Conservation (phyloP, 2,113 vertebrate species). For the Xenotilapia flavipinnis region DNA sequence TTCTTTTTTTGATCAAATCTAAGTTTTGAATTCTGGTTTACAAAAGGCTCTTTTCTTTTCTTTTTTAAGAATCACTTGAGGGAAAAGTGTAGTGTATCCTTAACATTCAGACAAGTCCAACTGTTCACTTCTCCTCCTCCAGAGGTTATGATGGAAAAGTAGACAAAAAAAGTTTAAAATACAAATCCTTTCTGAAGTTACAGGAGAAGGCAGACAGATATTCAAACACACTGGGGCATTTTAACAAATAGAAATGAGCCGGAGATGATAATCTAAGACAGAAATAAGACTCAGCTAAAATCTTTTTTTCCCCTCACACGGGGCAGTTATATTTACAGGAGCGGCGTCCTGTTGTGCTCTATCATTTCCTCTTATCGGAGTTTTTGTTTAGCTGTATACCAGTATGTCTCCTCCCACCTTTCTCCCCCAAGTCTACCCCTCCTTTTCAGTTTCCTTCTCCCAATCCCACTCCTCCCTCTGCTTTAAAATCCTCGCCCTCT, state of each 20-base stretch:
- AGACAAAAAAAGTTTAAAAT: not conserved
- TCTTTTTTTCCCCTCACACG: not conserved
- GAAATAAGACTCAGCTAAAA: conserved; percentile 15
- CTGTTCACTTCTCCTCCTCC: not conserved
- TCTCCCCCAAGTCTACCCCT: not conserved
- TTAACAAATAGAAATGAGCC: not conserved
- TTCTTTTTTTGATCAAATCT: conserved; percentile 19
- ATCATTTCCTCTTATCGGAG: conserved; percentile 43
- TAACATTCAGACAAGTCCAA: conserved; percentile 23
- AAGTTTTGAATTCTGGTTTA: conserved; percentile 13
- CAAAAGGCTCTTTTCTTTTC: conserved; percentile 13
- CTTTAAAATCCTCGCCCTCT: not conserved
- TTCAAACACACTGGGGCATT: not conserved
- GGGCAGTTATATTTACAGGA: conserved; percentile 23
- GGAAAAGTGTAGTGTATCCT: conserved; percentile 15
- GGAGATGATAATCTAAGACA: not conserved
- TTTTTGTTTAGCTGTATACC: conserved; percentile 55
- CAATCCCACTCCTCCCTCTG: conserved; percentile 35
- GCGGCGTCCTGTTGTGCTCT: not conserved
- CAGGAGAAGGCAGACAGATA: not conserved
- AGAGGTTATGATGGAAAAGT: conserved; percentile 17
- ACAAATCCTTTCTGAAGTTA: not conserved
- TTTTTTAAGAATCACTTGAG: not conserved
- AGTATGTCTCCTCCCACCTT: conserved; percentile 49
- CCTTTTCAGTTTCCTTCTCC: conserved; percentile 46